Conservation (phyloP, 2,888 invertebrate genomes). For the Aporophyla nigra region DNA sequence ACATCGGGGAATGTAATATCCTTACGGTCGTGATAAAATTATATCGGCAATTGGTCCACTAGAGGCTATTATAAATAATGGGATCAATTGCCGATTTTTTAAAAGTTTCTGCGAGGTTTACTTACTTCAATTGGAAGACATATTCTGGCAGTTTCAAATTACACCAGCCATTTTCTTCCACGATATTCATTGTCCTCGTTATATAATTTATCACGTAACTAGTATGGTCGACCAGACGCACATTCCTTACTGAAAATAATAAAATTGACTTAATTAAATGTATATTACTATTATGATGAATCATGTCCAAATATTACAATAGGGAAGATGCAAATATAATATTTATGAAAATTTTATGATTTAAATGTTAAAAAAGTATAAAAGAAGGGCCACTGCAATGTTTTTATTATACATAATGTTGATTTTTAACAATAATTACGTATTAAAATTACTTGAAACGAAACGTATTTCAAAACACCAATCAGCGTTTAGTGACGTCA, state of each 20-base stretch:
- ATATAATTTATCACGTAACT: conserved; percentile 75
- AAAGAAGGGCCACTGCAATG: no score
- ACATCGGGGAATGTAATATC: no score
- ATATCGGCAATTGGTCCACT: not conserved
- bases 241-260: conserved; percentile 74
- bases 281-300: not conserved
- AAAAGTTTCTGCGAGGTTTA: not conserved
- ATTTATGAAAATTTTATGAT: no score
- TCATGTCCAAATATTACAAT: no score
- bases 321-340: no score
- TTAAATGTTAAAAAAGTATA: no score
- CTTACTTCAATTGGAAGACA: conserved; percentile 74
- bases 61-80: not conserved
- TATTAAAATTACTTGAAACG: no score
- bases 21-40: not conserved
- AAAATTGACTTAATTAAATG: not conserved
- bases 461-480: no score
- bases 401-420: no score
- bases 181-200: conserved; percentile 71
- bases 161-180: conserved; percentile 79
- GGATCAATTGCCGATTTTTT: not conserved
- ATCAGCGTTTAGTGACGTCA: no score
- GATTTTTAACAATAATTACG: no score
- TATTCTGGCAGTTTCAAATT: conserved; percentile 79
- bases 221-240: conserved; percentile 72